Base-by-base conservation (phyloP, 2,888 invertebrate genomes). In the Drosophila koepferae region DNA sequence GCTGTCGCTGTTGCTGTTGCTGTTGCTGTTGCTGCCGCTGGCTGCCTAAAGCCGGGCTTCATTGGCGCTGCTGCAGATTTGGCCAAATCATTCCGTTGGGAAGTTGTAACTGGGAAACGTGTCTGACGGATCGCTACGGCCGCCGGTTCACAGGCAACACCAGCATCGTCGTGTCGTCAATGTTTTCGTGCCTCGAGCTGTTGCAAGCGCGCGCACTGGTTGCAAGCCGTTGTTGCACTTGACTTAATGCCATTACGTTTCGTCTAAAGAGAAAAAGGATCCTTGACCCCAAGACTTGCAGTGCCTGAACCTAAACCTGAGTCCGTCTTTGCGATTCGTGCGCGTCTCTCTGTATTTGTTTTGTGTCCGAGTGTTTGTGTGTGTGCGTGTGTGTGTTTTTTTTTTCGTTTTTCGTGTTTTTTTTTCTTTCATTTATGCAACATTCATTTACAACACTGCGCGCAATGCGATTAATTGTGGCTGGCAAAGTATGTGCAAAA, bases 81-180 rank as follows among this genome's bases (percentile, higher is more conserved):
- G 81, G 69, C 80, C 77, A 77, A 80, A 80, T 90, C 89, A 86
- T 89, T 86, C 85, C 87, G 89, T 67, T 87, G 89, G 63, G 65
- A 77, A 77, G 90, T 76, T 74, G 80, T 80, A 86, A 83, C 78
- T 78, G 74, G 77, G 61, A 65, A 90, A 81, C 90, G 90, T 84
- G 85, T 80, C 59, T 63, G 63, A 70, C 84, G 89, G 65, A 76
- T 67, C 66, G 71, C 70, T 41, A 51, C 48, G 58, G 56, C 54
- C 54, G 49, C 46, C 56, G 41, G 59, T 34, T 38, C 28, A 63
- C 38, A 46, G 34, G 34, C 53, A 53, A 34, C 46, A 23, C 31
- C 28, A 46, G 60, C 51, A 46, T 63, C 53, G 51, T 55, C 38
- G 38, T 53, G 41, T 51, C 43, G 59, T 38, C 46, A 23, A 23